These are phyloP conservation scores for Celastrina argiolus DNA, from an alignment of 2,888 invertebrate genomes.

Conservation along the genomic window DNA sequence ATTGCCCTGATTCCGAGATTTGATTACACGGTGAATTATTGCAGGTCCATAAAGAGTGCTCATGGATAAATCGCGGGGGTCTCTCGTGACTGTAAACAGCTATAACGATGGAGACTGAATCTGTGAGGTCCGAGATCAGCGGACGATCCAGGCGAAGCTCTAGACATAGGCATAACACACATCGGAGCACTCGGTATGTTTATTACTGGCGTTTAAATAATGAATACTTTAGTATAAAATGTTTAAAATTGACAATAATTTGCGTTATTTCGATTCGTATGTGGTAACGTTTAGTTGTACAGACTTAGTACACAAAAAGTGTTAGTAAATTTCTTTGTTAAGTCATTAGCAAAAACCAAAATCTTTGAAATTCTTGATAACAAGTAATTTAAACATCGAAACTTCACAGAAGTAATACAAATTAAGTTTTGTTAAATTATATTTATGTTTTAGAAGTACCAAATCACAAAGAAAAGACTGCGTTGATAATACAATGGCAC, in stretches of 20 bases:
- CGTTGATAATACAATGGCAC: conserved; percentile 84
- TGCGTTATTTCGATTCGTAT: background rate
- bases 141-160: conserved; percentile 86
- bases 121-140: conserved; percentile 94
- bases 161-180: conserved; percentile 79
- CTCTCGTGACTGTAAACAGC: conserved; percentile 37
- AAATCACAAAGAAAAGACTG: conserved; percentile 81
- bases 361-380: background rate
- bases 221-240: background rate
- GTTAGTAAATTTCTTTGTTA: background rate
- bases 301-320: background rate
- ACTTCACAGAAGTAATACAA: background rate
- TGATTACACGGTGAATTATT: conserved; percentile 53
- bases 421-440: background rate
- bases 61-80: conserved; percentile 54
- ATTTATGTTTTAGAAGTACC: conserved; percentile 72
- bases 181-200: conserved; percentile 81
- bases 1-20: conserved; percentile 57
- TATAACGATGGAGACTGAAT: conserved; percentile 92
- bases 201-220: background rate
- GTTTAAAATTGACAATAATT: background rate
- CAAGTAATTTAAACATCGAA: background rate
- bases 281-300: background rate
- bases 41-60: conserved; percentile 49
- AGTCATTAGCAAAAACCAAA: background rate